Base-by-base conservation (phyloP, 1,140 invertebrate species). In the Drosophila burlai region DNA sequence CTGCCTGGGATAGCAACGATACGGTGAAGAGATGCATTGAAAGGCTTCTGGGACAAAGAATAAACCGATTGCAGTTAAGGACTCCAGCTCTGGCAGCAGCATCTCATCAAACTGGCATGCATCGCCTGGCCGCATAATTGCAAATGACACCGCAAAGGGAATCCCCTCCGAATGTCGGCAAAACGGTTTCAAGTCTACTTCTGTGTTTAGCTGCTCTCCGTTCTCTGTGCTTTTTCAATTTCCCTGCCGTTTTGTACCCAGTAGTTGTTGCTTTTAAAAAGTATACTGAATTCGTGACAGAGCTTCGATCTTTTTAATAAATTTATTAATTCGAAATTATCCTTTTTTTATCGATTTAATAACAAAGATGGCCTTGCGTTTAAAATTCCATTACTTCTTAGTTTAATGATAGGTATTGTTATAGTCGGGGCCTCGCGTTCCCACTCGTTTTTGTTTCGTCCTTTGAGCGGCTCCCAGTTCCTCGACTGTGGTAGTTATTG, bases 151-250 rank as follows among this genome's bases (percentile, higher is more conserved):
- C 76, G 76, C 76, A 80, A 80, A 80, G 69, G 42, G 57, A 63
- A 63, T 62, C 31, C 40, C 54, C 15, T 42, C 24, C 43, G 18
- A 58, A 46, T 47, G 58, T 34, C 54, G 68, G 63, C 45, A 58
- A 83, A 86, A 83, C 82, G 83, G 80, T 77, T 86, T 86, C 80
- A 69, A 75, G 81, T 84, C 82, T 74, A 49, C 57, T 75, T 43
- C 55, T 52, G 73, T 78, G 63, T 45, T 81, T 55, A 67, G 64
- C 40, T 55, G 42, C 18, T 21, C 34, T 34, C 18, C 18, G 34
- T 55, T 38, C 52, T 38, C 52, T 24, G 52, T 24, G 34, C 21
- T 68, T 42, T 47, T 58, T 46, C 60, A 42, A 62, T 64, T 72
- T 73, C 58, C 26, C 61, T 71, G 40, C 57, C 31, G 54, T 67